A percentile compares a stretch with the other conserved stretches of the same genome.
Conservation (phyloP, 2,888 invertebrate species). For the Zaprionus obscuricornis region DNA sequence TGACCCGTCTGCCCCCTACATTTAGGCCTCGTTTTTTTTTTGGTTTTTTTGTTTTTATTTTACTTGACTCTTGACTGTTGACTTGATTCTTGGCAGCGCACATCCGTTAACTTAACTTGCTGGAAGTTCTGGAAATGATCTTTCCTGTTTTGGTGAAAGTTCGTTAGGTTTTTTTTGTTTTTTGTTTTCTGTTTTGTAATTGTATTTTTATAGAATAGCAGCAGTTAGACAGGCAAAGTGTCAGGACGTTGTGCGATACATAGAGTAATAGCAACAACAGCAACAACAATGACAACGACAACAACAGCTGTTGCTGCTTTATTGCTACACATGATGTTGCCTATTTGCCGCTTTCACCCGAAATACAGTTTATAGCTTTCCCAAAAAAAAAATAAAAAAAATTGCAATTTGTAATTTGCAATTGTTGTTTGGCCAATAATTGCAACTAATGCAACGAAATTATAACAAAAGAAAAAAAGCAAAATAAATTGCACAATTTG, state of each 20-base stretch:
- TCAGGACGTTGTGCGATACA: too few relatives aligned
- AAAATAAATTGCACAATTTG: slow-evolving; percentile 68
- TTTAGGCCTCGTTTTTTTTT: slow-evolving; percentile 24
- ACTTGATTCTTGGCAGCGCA: slow-evolving; percentile 5
- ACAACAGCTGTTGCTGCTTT: slow-evolving; percentile 13
- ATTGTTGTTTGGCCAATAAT: slow-evolving; percentile 73
- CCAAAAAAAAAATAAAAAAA: too few relatives aligned
- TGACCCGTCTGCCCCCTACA: slow-evolving; percentile 51
- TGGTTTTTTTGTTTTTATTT: too few relatives aligned
- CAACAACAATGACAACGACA: slow-evolving; percentile 32
- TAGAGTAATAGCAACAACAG: slow-evolving; percentile 17
- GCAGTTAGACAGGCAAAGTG: not conserved
- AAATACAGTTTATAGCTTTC: slow-evolving; percentile 51
- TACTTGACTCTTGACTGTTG: too few relatives aligned
- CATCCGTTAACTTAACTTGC: slow-evolving; percentile 57
- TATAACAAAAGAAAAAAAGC: slow-evolving; percentile 40
- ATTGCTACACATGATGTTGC: not conserved
- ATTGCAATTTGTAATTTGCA: slow-evolving; percentile 75
- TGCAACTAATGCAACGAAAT: slow-evolving; percentile 64
- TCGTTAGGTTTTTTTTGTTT: too few relatives aligned
- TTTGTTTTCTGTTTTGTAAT: too few relatives aligned
- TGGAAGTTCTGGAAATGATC: slow-evolving; percentile 65
- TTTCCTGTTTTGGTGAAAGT: slow-evolving; percentile 70
- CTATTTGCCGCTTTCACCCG: slow-evolving; percentile 62
- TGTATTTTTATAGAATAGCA: slow-evolving; percentile 25